phyloP scores from a whole-genome alignment of 2,113 vertebrate species.

The Limanda limanda region DNA sequence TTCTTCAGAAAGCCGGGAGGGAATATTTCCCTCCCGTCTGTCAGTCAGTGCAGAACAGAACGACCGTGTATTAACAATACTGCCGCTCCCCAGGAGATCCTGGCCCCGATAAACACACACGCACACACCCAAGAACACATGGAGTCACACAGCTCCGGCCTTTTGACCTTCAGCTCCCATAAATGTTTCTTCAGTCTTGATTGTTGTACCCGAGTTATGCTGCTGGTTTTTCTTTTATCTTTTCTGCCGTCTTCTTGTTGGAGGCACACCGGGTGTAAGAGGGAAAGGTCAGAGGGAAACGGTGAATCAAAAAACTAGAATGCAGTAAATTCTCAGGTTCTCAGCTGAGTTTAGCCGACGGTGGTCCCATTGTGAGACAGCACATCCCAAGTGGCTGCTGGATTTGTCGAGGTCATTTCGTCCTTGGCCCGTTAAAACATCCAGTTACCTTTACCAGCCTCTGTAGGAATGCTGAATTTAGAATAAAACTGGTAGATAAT shows the following conservation, averaged over 20 bases:
- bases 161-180: constrained; percentile 44
- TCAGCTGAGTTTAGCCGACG: too few relatives aligned
- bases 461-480: too few relatives aligned
- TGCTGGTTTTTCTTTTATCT: background rate
- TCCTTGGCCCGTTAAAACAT: too few relatives aligned
- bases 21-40: background rate
- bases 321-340: too few relatives aligned
- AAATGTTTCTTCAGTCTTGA: background rate
- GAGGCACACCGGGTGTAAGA: background rate
- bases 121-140: constrained; percentile 50
- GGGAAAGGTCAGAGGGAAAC: background rate
- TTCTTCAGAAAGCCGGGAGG: constrained; percentile 37
- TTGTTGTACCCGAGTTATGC: background rate
- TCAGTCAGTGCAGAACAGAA: constrained; percentile 59
- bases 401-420: too few relatives aligned
- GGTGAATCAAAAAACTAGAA: background rate
- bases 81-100: constrained; percentile 48
- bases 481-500: too few relatives aligned
- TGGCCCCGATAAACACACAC: constrained; percentile 48
- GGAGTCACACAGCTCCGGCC: constrained; percentile 31
- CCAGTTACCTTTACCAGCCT: too few relatives aligned
- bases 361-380: too few relatives aligned
- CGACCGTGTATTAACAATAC: constrained; percentile 64
- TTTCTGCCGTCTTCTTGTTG: background rate
- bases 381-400: too few relatives aligned